These are phyloP conservation scores for Trididemnum clinides DNA, from an alignment of 23 tunicate genomes.

Conservation along the genomic window DNA sequence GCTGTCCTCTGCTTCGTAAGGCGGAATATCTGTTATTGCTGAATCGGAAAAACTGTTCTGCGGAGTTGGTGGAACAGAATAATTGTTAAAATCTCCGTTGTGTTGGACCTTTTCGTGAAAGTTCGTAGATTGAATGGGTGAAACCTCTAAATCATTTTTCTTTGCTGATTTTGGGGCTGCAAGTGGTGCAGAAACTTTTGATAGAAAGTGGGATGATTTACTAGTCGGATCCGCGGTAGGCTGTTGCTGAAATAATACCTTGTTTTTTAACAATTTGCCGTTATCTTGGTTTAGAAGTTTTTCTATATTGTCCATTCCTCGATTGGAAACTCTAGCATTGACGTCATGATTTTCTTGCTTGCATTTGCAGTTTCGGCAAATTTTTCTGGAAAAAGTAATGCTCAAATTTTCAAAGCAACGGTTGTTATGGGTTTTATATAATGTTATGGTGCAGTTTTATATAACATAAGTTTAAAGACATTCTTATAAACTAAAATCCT, in stretches of 20 bases:
- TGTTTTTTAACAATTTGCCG: too few species aligned
- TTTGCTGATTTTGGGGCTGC: constrained; percentile 44
- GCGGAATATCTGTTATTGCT: not conserved
- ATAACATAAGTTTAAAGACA: too few species aligned
- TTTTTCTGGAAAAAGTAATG: constrained; percentile 86
- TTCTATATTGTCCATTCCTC: constrained; percentile 90
- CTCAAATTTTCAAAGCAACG: too few species aligned
- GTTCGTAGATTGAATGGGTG: not conserved
- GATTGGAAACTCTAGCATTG: constrained; percentile 54
- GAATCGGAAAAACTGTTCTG: not conserved
- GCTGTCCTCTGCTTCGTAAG: not conserved
- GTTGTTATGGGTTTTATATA: too few species aligned
- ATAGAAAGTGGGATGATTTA: too few species aligned
- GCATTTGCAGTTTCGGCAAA: constrained; percentile 95
- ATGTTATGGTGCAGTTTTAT: too few species aligned
- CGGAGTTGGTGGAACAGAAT: not conserved
- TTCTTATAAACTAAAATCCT: too few species aligned
- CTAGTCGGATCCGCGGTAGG: too few species aligned
- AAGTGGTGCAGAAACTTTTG: constrained; percentile 14
- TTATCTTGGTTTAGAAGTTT: constrained; percentile 77
- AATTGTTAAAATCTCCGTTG: not conserved
- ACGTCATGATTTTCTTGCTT: constrained; percentile 95
- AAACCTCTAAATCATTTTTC: not conserved
- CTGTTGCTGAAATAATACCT: too few species aligned
- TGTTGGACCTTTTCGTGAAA: not conserved